Conservation (phyloP, 2,113 vertebrate genomes). For the Toxostoma redivivum region DNA sequence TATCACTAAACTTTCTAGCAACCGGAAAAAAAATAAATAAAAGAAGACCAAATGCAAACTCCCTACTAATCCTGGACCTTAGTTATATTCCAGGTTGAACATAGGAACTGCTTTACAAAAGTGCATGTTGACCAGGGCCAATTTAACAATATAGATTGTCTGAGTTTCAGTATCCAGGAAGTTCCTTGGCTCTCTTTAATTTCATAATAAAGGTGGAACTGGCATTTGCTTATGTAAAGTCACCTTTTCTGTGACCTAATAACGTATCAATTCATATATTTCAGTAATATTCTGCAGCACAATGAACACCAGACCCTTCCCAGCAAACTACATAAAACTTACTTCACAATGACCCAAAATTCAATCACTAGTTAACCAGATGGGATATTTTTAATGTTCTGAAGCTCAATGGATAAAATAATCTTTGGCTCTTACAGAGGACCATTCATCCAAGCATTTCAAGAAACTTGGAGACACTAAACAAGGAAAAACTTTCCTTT, state of each 20-base stretch:
- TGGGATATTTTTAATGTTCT: slow-evolving; percentile 2
- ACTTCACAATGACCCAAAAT: background rate
- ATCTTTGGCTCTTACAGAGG: background rate
- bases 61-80: background rate
- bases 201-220: background rate
- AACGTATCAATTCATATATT: background rate
- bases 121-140: background rate
- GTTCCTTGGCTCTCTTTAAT: background rate
- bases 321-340: background rate
- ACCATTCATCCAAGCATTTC: slow-evolving; percentile 7
- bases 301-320: background rate
- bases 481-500: slow-evolving; percentile 34
- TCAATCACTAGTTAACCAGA: background rate
- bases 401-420: slow-evolving; percentile 22
- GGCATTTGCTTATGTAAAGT: background rate
- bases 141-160: background rate
- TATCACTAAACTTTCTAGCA: background rate
- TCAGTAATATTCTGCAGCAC: background rate
- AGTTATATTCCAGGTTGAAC: background rate
- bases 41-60: background rate
- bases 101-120: background rate
- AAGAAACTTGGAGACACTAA: slow-evolving; percentile 26
- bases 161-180: background rate
- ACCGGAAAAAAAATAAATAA: background rate
- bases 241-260: slow-evolving; percentile 11